Conservation (phyloP, 2,888 invertebrate genomes). For the Drosophila monieri region DNA sequence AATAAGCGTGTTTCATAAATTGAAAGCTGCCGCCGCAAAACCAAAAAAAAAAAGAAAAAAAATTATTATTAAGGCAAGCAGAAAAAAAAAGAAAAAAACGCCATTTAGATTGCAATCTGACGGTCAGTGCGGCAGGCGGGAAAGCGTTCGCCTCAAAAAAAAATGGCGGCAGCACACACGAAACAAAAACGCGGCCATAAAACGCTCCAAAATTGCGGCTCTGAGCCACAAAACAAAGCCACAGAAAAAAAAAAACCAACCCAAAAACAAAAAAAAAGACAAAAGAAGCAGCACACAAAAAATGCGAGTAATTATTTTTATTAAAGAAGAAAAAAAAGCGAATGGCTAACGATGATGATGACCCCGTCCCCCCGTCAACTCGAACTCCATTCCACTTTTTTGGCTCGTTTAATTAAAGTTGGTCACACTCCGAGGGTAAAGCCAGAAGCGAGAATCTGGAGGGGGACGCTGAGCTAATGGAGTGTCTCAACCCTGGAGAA, state of each 20-base stretch:
- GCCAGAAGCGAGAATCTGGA: background rate
- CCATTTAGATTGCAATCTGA: conserved; percentile 74
- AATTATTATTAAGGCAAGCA: conserved; percentile 65
- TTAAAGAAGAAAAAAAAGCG: conserved; percentile 52
- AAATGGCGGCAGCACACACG: conserved; percentile 70
- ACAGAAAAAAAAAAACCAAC: conserved; percentile 10
- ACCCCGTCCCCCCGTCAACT: conserved; percentile 19
- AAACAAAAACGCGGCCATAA: conserved; percentile 65
- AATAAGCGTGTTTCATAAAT: conserved; percentile 74
- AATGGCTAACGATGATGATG: conserved; percentile 34
- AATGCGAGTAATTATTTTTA: conserved; percentile 72
- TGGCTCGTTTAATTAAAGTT: conserved; percentile 47
- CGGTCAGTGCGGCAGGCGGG: conserved; percentile 55
- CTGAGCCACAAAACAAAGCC: conserved; percentile 62
- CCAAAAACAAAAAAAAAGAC: conserved; percentile 14
- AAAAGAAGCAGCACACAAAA: conserved; percentile 46
- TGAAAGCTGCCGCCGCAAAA: conserved; percentile 70
- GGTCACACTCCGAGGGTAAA: conserved; percentile 28
- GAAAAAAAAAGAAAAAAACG: conserved; percentile 49
- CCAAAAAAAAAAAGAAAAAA: conserved; percentile 25
- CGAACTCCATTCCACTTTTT: conserved; percentile 9
- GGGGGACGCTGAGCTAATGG: conserved; percentile 1
- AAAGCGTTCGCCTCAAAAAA: conserved; percentile 65
- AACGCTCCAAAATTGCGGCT: conserved; percentile 70
- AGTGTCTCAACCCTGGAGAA: conserved; percentile 5